Base-by-base conservation (phyloP, 2,113 vertebrate species). In the Cynoglossus semilaevis region DNA sequence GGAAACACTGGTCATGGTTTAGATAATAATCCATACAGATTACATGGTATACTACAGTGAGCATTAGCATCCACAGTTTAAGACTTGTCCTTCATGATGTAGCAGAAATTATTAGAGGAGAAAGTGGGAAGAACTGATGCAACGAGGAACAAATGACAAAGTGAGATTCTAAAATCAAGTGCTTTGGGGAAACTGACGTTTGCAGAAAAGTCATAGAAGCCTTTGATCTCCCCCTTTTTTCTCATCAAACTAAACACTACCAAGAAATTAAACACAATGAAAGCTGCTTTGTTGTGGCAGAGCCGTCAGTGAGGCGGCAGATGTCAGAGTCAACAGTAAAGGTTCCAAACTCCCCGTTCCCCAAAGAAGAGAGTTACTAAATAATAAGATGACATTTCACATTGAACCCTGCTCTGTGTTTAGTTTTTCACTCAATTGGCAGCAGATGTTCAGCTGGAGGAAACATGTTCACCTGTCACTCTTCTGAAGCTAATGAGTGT, bases 341-440 rank as follows among this genome's bases (percentile, higher is more conserved):
- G 85, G 58, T 70, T 52, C 57, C 56, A 45, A 51, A 48, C 13
- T 14, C 18, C 12, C 15, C 3, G 1, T 49, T 55, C 49, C 48
- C 13, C 17, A 22, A 60, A 64, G 72, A 62, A 79, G 61, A 73
- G 45, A 61, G 49, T 50, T 62, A 42, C 51, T 56, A 17, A 80
- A 62, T 50, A 62, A 69, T 22, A 48, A 51, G 59, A 72, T 54
- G 58, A 68, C 35, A 63, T 72, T 70, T 58, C 58, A 34, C 60
- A 60, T 36, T 36, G 49, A 70, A 61, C 67, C 48, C 63, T 37
- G 59, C 45, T 69, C 74, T 80, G 77, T 16, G 51, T 68, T 75
- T 74, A 68, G 84, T 89, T 88, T 77, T 40, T 37, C 35, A 3
- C 53, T 55, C 58, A 50, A 83, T 79, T 46, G 45, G 63, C 65